Evolutionary conservation across 2,113 vertebrate genomes (phyloP), one percentile per base, ranked within the genome.

Genomic region (Sphaerodactylus townsendi): DNA sequence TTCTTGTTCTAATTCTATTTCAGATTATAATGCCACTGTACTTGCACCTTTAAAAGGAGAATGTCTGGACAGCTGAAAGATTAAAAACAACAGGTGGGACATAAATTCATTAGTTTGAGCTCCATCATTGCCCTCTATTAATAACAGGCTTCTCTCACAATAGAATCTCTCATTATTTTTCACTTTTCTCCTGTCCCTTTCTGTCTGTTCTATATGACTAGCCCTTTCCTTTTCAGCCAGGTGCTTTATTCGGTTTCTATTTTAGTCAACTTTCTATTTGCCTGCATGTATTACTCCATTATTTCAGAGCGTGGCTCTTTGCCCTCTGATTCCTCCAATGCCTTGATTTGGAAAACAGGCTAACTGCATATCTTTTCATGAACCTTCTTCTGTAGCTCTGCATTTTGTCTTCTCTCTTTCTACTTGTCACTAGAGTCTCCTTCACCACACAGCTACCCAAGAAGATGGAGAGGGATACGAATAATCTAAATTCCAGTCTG

Each of bases 111-210:
- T 88, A 88, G 46, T 74, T 28, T 83, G 79, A 78, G 62, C 79
- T 91, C 88, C 41, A 80, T 71, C 74, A 84, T 85, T 85, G 79
- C 35, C 70, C 89, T 84, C 23, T 44, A 79, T 92, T 92, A 95
- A 94, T 77, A 90, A 83, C 33, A 91, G 78, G 64, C 64, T 91
- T 88, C 80, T 91, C 86, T 86, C 89, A 59, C 62, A 81, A 69
- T 50, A 8, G 62, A 68, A 28, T 83, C 78, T 83, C 76, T 75
- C 19, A 25, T 89, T 90, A 88, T 90, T 93, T 90, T 89, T 92
- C n/a, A 68, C 56, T 90, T 88, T 79, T 86, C 77, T 89, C 65
- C 33, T 86, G 30, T 78, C 72, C 75, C 91, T 94, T 69, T 69
- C 41, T 92, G 75, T 83, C 77, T 80, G 72, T 65, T 84, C 17